Base-by-base conservation (phyloP, 2,113 vertebrate genomes). In the Aegithalos caudatus region DNA sequence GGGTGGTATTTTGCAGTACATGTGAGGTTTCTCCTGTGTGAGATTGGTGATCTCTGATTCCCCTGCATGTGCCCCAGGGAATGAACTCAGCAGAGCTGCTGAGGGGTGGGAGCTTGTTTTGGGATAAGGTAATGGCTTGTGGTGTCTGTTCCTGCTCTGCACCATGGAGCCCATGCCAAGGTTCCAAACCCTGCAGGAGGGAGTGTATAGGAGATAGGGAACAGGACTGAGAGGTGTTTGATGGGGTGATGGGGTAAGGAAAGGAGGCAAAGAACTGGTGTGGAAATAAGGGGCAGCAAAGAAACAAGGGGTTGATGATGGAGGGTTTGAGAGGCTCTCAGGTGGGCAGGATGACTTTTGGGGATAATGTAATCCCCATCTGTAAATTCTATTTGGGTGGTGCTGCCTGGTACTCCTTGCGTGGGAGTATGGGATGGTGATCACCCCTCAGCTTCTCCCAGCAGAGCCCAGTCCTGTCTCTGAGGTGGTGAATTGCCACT, bases 61-160 rank as follows among this genome's bases (percentile, higher is more conserved):
- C 6, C 67, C 60, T 4, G 2, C 0, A 0, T 4, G 3, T 81
- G 38, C 38, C 54, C 27, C 38, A 37, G n/a, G 42, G 31, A 74
- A 23, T 58, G 67, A 90, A 42, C 38, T 65, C 33, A 64, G 70
- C 69, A 73, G 73, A 89, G 67, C 57, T 80, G 48, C 67, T 64
- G 33, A 12, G 38, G 19, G 17, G 11, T 69, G 31, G 23, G 60
- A 29, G 29, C 18, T 58, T 83, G 45, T 13, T 53, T 81, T 54
- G 42, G n/a, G 28, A 12, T 50, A 31, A 80, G 61, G 38, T 29
- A 47, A n/a, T 58, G 44, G 42, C 61, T 67, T 4, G 5, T 81
- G 65, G 20, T 60, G 42, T 79, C 66, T 88, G 0, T 74, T 72
- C 10, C 9, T 56, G 57, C 47, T 85, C 48, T 76, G 74, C 15